A percentile compares a stretch with the other conserved stretches of the same genome.
Evolutionary conservation across 1,140 invertebrate genomes (phyloP).

Genomic region (Drosophila ogumai): DNA sequence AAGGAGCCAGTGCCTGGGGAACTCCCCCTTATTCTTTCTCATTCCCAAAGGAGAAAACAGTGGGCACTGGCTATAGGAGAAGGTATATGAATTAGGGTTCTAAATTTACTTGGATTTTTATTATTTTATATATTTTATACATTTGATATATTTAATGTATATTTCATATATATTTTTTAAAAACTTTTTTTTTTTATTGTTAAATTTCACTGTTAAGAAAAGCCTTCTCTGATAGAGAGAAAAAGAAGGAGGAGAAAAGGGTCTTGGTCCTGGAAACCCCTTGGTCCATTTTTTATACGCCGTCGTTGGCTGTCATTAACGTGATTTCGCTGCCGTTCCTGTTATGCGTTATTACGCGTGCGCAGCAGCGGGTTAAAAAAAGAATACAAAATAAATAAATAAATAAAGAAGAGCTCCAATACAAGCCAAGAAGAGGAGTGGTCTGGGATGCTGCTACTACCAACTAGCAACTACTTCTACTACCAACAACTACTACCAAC

Average conservation of each 20-base stretch:
- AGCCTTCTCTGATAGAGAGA: too few species aligned
- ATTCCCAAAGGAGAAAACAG: background rate
- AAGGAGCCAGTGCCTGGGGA: slow-evolving; percentile 24
- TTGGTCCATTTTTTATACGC: slow-evolving; percentile 14
- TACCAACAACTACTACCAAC: background rate
- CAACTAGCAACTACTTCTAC: slow-evolving; percentile 1
- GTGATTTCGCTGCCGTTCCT: slow-evolving; percentile 67
- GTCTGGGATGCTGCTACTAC: slow-evolving; percentile 14
- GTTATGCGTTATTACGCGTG: slow-evolving; percentile 81
- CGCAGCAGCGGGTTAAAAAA: slow-evolving; percentile 28
- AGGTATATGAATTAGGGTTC: background rate
- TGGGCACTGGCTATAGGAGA: background rate
- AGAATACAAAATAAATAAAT: background rate
- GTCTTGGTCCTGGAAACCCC: background rate
- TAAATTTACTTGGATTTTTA: background rate
- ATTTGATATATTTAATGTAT: background rate
- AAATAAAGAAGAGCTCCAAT: background rate
- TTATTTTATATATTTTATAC: background rate
- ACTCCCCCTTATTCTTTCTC: background rate
- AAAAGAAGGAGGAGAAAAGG: background rate
- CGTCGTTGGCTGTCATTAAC: slow-evolving; percentile 75
- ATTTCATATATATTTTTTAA: background rate
- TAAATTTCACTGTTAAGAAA: background rate
- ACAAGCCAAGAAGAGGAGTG: slow-evolving; percentile 21
- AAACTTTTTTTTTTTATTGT: too few species aligned